Base-by-base conservation (phyloP, 2,888 invertebrate genomes). In the Buathra laborator region DNA sequence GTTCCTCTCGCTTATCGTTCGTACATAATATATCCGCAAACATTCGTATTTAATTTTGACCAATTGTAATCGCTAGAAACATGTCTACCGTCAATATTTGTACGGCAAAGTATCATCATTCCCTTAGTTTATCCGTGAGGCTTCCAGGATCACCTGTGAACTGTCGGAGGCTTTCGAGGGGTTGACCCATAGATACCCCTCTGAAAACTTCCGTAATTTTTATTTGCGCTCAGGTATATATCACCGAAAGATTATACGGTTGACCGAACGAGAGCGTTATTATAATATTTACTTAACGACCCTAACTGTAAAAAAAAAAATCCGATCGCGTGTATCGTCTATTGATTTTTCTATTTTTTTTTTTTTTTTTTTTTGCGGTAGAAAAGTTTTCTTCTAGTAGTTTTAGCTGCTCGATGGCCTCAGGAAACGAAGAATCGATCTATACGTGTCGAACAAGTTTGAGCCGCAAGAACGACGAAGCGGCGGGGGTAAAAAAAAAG, bases 71-170 rank as follows among this genome's bases (percentile, higher is more conserved):
- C 81, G 44, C 70, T 46, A 12, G 48, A 12, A 76, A 76, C 76
- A 70, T 76, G 81, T 71, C 81, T 71, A 76, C 19, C 16, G 66
- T 82, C 43, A 82, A 82, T 82, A 82, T 82, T 82, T 76, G 59
- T 48, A 56, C 10, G 12, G 2, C 43, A 64, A 53, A 44, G 56
- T 51, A 59, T 14, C 9, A 29, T 53, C 43, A n/a, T n/a, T 16
- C 24, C 44, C 67, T 74, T 59, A 19, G 51, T 12, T 64, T 19
- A 16, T 64, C 29, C 75, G 16, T 32, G 37, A 59, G 29, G 5
- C 59, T 64, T 19, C 37, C 51, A 32, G 37, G 81, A 53, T 71
- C 76, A 76, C 76, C 56, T 71, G 70, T 48, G 67, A 51, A 24
- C 59, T 68, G 67, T 74, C 74, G 56, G 19, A 37, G 19, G 37